These are phyloP conservation scores for Gonioctena quinquepunctata DNA, from an alignment of 1,140 invertebrate genomes.

Conservation along the genomic window DNA sequence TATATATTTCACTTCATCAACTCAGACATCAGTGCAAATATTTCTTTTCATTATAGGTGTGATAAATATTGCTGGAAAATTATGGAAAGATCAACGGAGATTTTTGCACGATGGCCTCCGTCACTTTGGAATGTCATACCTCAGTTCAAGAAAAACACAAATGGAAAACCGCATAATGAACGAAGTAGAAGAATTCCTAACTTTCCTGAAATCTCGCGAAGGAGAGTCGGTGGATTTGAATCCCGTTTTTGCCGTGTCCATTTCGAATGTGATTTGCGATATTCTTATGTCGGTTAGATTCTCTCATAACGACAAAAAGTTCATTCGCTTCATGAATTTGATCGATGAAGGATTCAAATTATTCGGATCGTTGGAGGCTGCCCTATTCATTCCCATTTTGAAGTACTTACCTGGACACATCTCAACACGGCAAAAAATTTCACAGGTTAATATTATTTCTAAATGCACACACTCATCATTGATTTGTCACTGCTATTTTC, in stretches of 20 bases:
- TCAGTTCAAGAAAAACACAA: slow-evolving; percentile 75
- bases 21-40: no score
- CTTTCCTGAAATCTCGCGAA: slow-evolving; percentile 62
- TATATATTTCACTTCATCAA: no score
- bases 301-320: slow-evolving; percentile 72
- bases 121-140: slow-evolving; percentile 87
- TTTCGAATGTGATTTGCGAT: slow-evolving; percentile 90
- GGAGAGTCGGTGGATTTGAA: slow-evolving; percentile 72
- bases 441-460: no score
- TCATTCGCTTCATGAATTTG: slow-evolving; percentile 77
- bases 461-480: not conserved
- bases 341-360: slow-evolving; percentile 89
- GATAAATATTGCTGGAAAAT: slow-evolving; percentile 84
- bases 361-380: slow-evolving; percentile 68
- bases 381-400: slow-evolving; percentile 71
- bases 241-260: slow-evolving; percentile 73
- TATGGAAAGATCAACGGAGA: slow-evolving; percentile 90
- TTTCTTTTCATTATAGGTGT: slow-evolving; percentile 68
- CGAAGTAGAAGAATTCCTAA: slow-evolving; percentile 77
- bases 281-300: slow-evolving; percentile 89
- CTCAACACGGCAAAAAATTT: slow-evolving; percentile 73
- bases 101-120: slow-evolving; percentile 88
- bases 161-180: slow-evolving; percentile 86
- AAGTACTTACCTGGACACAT: slow-evolving; percentile 77
- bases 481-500: not conserved